These are phyloP conservation scores for Apaloderma vittatum DNA, from an alignment of 2,113 vertebrate genomes.

Conservation along the genomic window DNA sequence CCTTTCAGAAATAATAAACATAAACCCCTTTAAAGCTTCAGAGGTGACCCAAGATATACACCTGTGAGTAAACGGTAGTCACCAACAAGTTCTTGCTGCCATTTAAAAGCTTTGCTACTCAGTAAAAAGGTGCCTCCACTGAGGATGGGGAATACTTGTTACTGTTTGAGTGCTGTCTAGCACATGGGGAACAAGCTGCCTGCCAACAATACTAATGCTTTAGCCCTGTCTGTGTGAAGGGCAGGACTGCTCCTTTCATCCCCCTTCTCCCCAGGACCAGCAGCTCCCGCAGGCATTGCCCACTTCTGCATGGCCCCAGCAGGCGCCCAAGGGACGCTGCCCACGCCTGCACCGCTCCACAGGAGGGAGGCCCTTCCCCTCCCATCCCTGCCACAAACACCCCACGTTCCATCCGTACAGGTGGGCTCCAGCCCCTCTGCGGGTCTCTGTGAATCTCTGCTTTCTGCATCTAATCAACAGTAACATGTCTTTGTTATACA, in stretches of 20 bases:
- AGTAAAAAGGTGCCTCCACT: background rate
- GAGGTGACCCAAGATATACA: conserved; percentile 21
- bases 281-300: accelerated
- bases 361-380: background rate
- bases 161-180: conserved; percentile 48
- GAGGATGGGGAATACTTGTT: conserved; percentile 30
- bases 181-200: background rate
- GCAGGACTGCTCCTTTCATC: background rate
- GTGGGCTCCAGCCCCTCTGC: background rate
- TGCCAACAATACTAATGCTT: background rate
- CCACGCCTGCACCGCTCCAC: background rate
- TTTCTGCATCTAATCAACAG: background rate
- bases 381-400: background rate
- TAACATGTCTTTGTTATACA: accelerated
- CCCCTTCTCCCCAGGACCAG: accelerated
- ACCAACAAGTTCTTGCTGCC: background rate
- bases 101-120: conserved; percentile 44
- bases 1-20: background rate
- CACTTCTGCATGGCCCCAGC: background rate
- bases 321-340: background rate
- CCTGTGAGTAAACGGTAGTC: background rate
- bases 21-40: conserved; percentile 5
- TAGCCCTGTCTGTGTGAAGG: background rate
- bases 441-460: background rate
- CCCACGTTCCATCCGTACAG: too few species aligned